A percentile compares a stretch with the other conserved stretches of the same genome.
These are phyloP conservation scores for Gorsachius magnificus DNA, from an alignment of 2,797 vertebrate species.

Conservation along the genomic window DNA sequence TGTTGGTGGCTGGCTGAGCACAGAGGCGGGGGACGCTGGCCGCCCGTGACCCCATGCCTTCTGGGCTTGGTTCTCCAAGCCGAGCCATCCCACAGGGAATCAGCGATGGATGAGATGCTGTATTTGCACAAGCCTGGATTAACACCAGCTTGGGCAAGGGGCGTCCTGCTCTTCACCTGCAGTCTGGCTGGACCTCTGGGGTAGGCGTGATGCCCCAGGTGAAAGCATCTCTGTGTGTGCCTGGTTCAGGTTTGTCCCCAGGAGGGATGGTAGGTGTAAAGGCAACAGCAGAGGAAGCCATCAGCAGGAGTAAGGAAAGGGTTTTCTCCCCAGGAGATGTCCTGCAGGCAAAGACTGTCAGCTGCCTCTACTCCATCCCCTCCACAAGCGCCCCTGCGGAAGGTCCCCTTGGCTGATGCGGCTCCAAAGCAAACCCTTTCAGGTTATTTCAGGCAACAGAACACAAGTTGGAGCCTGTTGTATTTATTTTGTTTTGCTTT, in stretches of 20 bases:
- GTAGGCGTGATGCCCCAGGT: not conserved
- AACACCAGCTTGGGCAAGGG: not conserved
- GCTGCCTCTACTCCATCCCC: not conserved
- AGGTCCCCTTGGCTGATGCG: not conserved
- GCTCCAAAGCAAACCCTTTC: slow-evolving; percentile 10
- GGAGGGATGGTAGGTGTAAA: not conserved
- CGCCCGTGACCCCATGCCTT: not conserved
- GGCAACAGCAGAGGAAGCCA: not conserved
- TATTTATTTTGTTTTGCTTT: slow-evolving; percentile 59
- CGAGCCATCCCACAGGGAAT: not conserved
- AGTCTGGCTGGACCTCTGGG: not conserved
- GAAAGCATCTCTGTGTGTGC: not conserved
- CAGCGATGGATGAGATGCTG: not conserved
- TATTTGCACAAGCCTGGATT: not conserved
- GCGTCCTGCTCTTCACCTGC: not conserved
- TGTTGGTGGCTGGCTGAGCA: not conserved
- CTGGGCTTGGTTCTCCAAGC: not conserved
- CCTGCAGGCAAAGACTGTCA: not conserved
- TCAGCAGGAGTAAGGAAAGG: rapidly evolving
- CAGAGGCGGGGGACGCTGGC: not conserved
- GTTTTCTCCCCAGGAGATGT: not conserved
- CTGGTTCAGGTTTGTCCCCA: not conserved
- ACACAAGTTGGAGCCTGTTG: slow-evolving; percentile 47
- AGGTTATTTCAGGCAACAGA: slow-evolving; percentile 45
- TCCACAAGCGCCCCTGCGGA: not conserved